phyloP scores from a whole-genome alignment of 2,113 vertebrate species.

The Corynorhinus townsendii region DNA sequence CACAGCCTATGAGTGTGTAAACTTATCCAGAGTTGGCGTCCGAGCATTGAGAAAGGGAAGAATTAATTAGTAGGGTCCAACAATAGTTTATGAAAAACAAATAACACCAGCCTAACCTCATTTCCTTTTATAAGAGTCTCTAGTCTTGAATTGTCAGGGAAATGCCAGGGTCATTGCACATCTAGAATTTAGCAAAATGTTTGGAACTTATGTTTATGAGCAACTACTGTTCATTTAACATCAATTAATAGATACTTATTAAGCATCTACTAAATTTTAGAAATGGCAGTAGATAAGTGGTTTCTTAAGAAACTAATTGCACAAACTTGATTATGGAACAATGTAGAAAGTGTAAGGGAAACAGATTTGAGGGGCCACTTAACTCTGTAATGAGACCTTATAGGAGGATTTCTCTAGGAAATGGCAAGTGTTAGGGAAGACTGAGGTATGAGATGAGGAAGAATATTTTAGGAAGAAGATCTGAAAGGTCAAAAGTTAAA shows the following conservation, averaged over 20 bases:
- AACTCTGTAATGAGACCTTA: background rate
- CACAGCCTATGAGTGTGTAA: background rate
- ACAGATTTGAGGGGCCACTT: background rate
- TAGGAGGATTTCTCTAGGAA: background rate
- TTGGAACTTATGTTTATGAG: background rate
- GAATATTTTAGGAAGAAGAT: background rate
- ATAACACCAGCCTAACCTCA: background rate
- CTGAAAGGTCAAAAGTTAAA: background rate
- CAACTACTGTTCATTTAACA: background rate
- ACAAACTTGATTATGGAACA: background rate
- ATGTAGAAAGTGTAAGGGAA: background rate
- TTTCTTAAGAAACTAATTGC: constrained; percentile 10
- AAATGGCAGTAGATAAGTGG: background rate
- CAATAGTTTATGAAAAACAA: background rate
- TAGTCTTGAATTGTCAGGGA: background rate
- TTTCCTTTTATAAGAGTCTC: background rate
- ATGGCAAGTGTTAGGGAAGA: background rate
- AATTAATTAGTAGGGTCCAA: background rate
- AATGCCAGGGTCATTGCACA: background rate
- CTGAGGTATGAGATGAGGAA: background rate
- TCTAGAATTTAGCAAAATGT: background rate
- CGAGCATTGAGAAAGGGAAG: background rate
- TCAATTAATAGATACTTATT: background rate
- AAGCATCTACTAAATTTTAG: background rate
- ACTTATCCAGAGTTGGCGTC: background rate